phyloP scores from a whole-genome alignment of 2,888 invertebrate species.

The Hemaris fuciformis region DNA sequence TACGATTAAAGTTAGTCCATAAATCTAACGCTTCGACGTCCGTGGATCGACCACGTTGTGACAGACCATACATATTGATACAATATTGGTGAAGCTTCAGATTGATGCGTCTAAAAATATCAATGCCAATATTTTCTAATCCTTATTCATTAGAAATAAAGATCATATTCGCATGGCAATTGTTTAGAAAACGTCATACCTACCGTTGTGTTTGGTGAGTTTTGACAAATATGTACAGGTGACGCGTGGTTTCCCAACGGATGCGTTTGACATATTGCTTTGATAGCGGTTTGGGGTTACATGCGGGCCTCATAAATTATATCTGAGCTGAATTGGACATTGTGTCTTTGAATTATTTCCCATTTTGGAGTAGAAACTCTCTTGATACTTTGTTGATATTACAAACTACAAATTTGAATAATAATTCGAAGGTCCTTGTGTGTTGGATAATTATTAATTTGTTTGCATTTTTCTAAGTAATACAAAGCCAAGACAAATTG shows the following conservation, averaged over 20 bases:
- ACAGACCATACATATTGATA: constrained; percentile 69
- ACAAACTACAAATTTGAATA: not conserved
- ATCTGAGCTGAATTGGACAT: not conserved
- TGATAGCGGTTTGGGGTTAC: constrained; percentile 63
- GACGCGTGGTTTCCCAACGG: constrained; percentile 69
- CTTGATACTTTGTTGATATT: not conserved
- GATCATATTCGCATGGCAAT: constrained; percentile 30
- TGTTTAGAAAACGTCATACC: constrained; percentile 24
- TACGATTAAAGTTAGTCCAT: constrained; percentile 63
- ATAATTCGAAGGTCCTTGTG: no score
- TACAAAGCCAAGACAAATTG: no score
- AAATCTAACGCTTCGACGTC: constrained; percentile 62
- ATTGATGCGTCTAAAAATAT: constrained; percentile 20
- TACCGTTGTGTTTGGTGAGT: constrained; percentile 55
- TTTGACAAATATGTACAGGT: constrained; percentile 81
- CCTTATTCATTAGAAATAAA: constrained; percentile 26
- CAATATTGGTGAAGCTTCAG: constrained; percentile 51
- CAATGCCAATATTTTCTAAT: constrained; percentile 13
- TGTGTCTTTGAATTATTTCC: not conserved
- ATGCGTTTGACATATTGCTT: constrained; percentile 76
- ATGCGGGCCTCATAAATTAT: constrained; percentile 39
- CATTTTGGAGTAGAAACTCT: not conserved
- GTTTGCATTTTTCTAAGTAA: no score
- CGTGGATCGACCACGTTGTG: constrained; percentile 56
- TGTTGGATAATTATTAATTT: no score